Percentiles rank a stretch among this genome's conserved stretches.
These are phyloP conservation scores for Acanthoscelides obtectus DNA, from an alignment of 2,888 invertebrate species.

Conservation along the genomic window DNA sequence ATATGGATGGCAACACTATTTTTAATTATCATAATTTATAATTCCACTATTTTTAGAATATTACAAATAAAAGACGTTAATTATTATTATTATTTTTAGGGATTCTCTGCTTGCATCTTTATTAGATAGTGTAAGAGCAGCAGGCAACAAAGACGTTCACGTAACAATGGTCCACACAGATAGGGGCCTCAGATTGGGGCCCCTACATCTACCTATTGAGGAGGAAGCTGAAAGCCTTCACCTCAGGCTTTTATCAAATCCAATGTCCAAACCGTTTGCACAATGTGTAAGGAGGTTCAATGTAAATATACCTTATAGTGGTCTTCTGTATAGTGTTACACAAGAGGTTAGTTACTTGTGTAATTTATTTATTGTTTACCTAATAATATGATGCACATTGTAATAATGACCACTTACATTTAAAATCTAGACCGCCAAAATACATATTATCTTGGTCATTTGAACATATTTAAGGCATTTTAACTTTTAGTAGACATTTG, in stretches of 20 bases:
- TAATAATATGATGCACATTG: no score
- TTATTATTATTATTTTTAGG: conserved; percentile 50
- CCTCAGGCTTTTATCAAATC: conserved; percentile 70
- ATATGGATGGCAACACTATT: no score
- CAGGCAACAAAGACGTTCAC: conserved; percentile 95
- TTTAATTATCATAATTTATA: no score
- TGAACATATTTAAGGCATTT: no score
- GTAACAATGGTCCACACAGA: conserved; percentile 82
- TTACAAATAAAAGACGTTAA: no score
- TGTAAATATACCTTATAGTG: conserved; percentile 96
- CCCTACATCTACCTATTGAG: conserved; percentile 84
- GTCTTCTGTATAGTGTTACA: conserved; percentile 90
- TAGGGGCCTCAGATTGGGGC: conserved; percentile 83
- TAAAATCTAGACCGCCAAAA: no score
- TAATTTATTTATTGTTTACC: no score
- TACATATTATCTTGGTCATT: no score
- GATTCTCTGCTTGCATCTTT: conserved; percentile 93
- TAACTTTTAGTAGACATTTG: no score
- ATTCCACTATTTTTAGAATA: no score
- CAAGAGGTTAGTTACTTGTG: conserved; percentile 74
- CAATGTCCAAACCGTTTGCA: conserved; percentile 60
- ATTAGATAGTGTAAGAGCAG: conserved; percentile 92
- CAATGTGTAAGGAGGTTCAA: conserved; percentile 93
- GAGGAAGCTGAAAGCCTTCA: conserved; percentile 95
- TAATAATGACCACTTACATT: no score